These are phyloP conservation scores for Lepus oiostolus DNA, from an alignment of 2,797 vertebrate species.

Conservation along the genomic window DNA sequence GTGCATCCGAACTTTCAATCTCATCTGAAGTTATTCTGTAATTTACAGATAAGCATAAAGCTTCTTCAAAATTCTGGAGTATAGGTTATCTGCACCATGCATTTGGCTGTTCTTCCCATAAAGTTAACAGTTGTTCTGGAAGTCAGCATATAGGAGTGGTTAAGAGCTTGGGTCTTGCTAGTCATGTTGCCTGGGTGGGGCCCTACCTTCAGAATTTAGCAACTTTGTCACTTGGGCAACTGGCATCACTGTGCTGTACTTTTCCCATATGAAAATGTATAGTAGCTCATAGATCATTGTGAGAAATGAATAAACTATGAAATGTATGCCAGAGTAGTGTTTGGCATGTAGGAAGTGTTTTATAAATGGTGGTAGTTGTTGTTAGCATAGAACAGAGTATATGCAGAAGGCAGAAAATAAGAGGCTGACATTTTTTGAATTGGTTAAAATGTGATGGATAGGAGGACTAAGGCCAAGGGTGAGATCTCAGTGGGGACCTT, in stretches of 20 bases:
- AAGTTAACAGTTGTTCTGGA: neutral
- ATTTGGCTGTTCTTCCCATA: neutral
- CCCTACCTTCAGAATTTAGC: neutral
- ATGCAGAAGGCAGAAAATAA: constrained; percentile 1
- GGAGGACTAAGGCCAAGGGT: neutral
- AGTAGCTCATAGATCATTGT: neutral
- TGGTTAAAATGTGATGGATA: constrained; percentile 9
- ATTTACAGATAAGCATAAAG: neutral
- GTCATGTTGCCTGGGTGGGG: neutral
- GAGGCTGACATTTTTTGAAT: constrained; percentile 2
- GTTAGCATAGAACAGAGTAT: neutral
- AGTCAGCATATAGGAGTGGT: neutral
- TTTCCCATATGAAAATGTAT: constrained; percentile 46
- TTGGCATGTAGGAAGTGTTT: constrained; percentile 4
- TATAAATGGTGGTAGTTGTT: constrained; percentile 25
- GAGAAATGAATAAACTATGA: constrained; percentile 12
- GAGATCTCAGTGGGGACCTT: neutral
- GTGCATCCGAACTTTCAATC: neutral
- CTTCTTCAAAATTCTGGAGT: neutral
- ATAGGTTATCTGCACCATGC: neutral
- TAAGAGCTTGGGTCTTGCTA: neutral
- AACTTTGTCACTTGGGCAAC: neutral
- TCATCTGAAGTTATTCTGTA: neutral
- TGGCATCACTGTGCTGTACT: neutral
- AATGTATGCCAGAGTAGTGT: neutral